phyloP scores from a whole-genome alignment of 2,797 vertebrate genomes.

The Triplophysa yarkandensis region DNA sequence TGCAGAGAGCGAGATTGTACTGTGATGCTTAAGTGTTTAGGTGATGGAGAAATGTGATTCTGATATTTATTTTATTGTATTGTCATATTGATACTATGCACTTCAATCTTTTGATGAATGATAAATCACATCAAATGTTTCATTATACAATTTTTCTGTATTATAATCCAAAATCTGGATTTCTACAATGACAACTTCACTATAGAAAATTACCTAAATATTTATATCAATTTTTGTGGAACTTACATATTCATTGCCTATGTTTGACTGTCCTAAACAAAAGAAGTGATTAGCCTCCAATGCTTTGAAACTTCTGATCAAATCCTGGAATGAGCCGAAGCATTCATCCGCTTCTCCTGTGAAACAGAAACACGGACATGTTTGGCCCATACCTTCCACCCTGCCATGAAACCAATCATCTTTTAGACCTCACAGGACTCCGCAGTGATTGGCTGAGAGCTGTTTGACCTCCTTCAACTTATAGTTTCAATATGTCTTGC shows the following conservation, averaged over 20 bases:
- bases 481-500: background rate
- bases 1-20: no score
- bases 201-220: no score
- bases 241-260: background rate
- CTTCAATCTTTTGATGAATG: background rate
- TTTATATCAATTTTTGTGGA: no score
- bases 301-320: background rate
- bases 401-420: conserved; percentile 7
- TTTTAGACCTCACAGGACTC: conserved; percentile 11
- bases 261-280: background rate
- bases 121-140: no score
- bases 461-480: background rate
- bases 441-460: conserved; percentile 58
- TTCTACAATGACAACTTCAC: no score
- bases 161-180: no score
- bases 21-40: background rate
- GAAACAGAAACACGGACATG: background rate
- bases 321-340: background rate
- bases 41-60: background rate
- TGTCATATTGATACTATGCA: background rate
- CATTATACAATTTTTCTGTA: no score
- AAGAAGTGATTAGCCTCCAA: background rate
- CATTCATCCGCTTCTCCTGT: background rate
- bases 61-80: background rate
- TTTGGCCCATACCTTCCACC: background rate